These are phyloP conservation scores for Accipiter badius DNA, from an alignment of 2,797 vertebrate species.

Conservation along the genomic window DNA sequence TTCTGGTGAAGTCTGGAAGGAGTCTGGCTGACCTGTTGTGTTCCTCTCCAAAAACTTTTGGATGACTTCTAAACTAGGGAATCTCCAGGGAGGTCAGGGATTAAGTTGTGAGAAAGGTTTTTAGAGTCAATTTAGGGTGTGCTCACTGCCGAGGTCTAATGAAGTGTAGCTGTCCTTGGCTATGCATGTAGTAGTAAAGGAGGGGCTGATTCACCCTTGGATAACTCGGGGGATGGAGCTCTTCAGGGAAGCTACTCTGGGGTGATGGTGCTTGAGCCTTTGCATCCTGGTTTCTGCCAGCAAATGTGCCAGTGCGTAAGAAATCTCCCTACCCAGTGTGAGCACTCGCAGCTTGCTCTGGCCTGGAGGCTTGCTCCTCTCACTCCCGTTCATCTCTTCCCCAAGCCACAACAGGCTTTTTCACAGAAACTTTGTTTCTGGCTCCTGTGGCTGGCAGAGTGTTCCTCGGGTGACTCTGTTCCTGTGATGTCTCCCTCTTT, in stretches of 20 bases:
- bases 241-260: not conserved
- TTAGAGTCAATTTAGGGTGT: not conserved
- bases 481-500: not conserved
- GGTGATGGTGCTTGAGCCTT: not conserved
- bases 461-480: not conserved
- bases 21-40: not conserved
- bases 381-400: not conserved
- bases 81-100: not conserved
- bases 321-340: not conserved
- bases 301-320: not conserved
- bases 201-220: not conserved
- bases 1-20: not conserved
- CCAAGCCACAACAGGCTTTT: not conserved
- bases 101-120: not conserved
- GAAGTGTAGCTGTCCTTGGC: not conserved
- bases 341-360: not conserved
- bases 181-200: not conserved
- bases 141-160: not conserved
- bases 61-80: not conserved
- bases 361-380: not conserved
- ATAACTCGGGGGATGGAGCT: not conserved
- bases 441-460: not conserved
- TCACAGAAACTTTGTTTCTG: not conserved
- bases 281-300: not conserved
- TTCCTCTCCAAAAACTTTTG: not conserved